phyloP scores from a whole-genome alignment of 1,140 invertebrate genomes.

The Drosophila grimshawi region DNA sequence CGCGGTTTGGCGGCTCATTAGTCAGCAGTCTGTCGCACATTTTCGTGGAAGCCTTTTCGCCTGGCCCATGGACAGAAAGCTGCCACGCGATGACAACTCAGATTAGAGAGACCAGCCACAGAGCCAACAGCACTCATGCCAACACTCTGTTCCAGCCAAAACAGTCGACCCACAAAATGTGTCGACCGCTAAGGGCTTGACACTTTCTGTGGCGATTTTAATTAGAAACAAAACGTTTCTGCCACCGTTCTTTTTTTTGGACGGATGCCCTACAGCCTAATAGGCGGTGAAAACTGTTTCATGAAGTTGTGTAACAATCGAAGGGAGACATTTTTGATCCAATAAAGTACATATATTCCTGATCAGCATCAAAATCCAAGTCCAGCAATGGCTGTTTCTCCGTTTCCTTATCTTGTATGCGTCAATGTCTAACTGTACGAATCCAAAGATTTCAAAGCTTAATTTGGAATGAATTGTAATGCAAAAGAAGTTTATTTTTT shows the following conservation, averaged over 20 bases:
- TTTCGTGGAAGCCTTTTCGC: conserved; percentile 70
- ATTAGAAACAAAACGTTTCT: conserved; percentile 64
- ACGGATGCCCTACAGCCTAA: background rate
- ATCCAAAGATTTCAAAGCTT: too few species aligned
- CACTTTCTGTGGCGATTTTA: conserved; percentile 80
- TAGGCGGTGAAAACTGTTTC: too few species aligned
- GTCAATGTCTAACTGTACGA: too few species aligned
- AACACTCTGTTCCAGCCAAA: conserved; percentile 11
- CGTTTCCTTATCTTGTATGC: too few species aligned
- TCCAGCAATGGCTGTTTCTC: too few species aligned
- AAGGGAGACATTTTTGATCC: too few species aligned
- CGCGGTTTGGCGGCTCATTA: conserved; percentile 80
- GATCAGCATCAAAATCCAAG: too few species aligned
- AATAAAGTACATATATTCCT: too few species aligned
- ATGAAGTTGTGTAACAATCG: too few species aligned
- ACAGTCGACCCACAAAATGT: conserved; percentile 63
- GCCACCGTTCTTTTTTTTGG: conserved; percentile 1
- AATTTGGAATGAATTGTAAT: too few species aligned
- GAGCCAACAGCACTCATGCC: conserved; percentile 9
- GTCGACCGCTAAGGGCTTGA: conserved; percentile 57
- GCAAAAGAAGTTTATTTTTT: too few species aligned
- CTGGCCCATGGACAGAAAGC: conserved; percentile 70
- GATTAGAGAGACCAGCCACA: conserved; percentile 57
- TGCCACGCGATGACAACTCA: conserved; percentile 77
- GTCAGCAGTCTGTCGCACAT: conserved; percentile 72